Conservation (phyloP, 2,797 vertebrate genomes). For the Tangara arthus region DNA sequence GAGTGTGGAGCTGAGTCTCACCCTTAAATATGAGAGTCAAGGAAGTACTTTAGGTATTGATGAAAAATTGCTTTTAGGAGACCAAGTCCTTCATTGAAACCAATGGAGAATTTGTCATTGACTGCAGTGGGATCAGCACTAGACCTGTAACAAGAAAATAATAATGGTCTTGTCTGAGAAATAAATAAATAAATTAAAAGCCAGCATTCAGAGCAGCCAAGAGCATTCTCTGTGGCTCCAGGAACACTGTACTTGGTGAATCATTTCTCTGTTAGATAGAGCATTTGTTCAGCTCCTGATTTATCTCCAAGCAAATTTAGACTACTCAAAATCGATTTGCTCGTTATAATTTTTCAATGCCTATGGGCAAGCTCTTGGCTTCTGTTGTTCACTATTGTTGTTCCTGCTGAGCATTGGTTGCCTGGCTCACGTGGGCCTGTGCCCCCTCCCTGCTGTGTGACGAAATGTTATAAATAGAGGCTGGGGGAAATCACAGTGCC, state of each 20-base stretch:
- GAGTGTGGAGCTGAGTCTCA: not conserved
- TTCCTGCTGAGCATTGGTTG: constrained; percentile 12
- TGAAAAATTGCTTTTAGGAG: constrained; percentile 34
- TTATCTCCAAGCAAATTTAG: constrained; percentile 65
- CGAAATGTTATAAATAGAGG: not conserved
- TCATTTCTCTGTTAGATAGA: constrained; percentile 40
- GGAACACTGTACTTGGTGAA: constrained; percentile 25
- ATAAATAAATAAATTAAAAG: not conserved
- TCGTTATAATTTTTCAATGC: constrained; percentile 36
- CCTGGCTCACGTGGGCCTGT: not conserved
- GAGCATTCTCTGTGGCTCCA: constrained; percentile 15
- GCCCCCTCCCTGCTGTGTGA: not conserved
- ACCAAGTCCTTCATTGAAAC: not conserved
- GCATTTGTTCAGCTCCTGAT: constrained; percentile 56
- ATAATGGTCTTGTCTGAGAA: not conserved
- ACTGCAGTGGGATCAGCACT: not conserved
- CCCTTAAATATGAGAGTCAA: not conserved
- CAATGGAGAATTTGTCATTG: constrained; percentile 5
- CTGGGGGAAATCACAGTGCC: not conserved
- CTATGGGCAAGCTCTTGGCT: constrained; percentile 49
- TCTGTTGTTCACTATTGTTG: not conserved
- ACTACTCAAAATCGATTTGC: constrained; percentile 39
- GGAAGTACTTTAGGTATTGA: not conserved
- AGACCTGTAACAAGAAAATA: constrained; percentile 9
- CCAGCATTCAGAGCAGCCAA: not conserved